Conservation (phyloP, 2,113 vertebrate species). For the Pelobates fuscus region DNA sequence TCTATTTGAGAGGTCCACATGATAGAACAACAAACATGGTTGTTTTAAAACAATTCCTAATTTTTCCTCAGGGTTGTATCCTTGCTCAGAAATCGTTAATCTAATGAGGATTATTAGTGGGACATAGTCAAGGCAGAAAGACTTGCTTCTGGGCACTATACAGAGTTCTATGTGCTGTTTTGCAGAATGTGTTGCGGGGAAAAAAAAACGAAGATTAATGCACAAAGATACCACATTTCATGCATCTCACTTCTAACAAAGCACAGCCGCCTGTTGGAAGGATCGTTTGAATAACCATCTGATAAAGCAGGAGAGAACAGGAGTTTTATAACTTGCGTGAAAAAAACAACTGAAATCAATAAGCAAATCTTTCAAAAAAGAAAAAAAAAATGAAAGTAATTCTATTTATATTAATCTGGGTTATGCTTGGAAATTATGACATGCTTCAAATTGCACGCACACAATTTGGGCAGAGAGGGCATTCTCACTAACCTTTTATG, state of each 20-base stretch:
- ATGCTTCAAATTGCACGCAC: too few relatives aligned
- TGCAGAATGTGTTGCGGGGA: not conserved
- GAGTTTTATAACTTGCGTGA: not conserved
- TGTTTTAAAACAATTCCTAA: not conserved
- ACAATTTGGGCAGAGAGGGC: too few relatives aligned
- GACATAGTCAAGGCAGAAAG: not conserved
- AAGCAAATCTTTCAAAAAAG: too few relatives aligned
- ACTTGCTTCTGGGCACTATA: not conserved
- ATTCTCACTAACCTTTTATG: too few relatives aligned
- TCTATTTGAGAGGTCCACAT: too few relatives aligned
- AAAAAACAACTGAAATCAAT: not conserved
- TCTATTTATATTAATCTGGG: too few relatives aligned
- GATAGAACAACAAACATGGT: not conserved
- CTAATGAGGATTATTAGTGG: not conserved
- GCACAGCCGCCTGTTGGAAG: not conserved
- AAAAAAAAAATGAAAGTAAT: too few relatives aligned
- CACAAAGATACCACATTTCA: not conserved
- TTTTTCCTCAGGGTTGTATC: not conserved
- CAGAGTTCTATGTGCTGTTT: not conserved
- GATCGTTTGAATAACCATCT: not conserved
- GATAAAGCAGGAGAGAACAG: not conserved
- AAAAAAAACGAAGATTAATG: not conserved
- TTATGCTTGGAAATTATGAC: too few relatives aligned
- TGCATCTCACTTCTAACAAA: not conserved
- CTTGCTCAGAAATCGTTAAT: not conserved